Percentiles rank a stretch among this genome's conserved stretches.
Conservation (phyloP, 2,888 invertebrate species). For the Sylvicola cinctus region DNA sequence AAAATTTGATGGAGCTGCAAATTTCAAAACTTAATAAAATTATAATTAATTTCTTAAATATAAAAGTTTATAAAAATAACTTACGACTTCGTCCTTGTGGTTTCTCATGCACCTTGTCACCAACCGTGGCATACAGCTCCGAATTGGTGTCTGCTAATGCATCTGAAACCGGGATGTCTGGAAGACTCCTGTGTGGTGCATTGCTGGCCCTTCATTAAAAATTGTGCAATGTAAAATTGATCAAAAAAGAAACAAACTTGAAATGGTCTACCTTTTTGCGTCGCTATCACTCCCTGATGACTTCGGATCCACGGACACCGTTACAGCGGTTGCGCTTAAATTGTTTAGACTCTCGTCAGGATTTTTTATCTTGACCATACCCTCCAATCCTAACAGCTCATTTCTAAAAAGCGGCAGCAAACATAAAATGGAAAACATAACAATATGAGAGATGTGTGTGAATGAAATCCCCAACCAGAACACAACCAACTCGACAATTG, state of each 20-base stretch:
- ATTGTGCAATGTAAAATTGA: constrained; percentile 3
- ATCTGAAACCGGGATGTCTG: constrained; percentile 61
- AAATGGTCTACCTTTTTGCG: constrained; percentile 5
- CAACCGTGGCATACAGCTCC: constrained; percentile 70
- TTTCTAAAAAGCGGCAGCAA: constrained; percentile 27
- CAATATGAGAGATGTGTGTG: constrained; percentile 3
- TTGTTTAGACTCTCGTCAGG: constrained; percentile 38
- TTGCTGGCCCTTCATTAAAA: constrained; percentile 19
- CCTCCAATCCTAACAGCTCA: constrained; percentile 48
- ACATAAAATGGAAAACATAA: constrained; percentile 5
- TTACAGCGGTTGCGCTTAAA: constrained; percentile 15
- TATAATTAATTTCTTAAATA: neutral
- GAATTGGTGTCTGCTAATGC: constrained; percentile 53
- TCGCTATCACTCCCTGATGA: constrained; percentile 4
- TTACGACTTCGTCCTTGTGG: constrained; percentile 21
- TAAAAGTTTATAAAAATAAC: constrained; percentile 7
- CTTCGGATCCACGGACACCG: constrained; percentile 3
- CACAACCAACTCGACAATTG: no score
- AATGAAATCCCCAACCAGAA: constrained; percentile 5
- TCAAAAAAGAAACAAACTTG: neutral
- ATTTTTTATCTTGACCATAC: constrained; percentile 51
- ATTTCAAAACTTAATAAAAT: neutral
- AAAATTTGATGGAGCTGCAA: constrained; percentile 18
- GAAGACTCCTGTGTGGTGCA: constrained; percentile 52
- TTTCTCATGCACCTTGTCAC: constrained; percentile 29